A percentile compares a stretch with the other conserved stretches of the same genome.
Evolutionary conservation across 2,888 invertebrate genomes (phyloP).

Genomic region (Diogma glabrata): DNA sequence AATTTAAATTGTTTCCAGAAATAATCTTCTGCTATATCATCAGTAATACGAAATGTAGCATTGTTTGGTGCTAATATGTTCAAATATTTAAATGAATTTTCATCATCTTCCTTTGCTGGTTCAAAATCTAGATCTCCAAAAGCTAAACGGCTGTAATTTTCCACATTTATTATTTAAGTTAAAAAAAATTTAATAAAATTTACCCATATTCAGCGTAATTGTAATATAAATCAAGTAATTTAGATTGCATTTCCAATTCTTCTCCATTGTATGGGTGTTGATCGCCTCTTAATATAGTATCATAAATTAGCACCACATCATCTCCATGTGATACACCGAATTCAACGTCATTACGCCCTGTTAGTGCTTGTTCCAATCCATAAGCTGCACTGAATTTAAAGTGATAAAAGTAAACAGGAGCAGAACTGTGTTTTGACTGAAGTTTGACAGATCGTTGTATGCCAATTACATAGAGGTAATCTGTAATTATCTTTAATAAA

Average conservation of each 20-base stretch:
- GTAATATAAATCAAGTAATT: slow-evolving; percentile 5
- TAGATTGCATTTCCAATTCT: background rate
- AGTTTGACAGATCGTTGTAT: slow-evolving; percentile 47
- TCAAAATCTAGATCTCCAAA: background rate
- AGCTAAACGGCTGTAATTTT: background rate
- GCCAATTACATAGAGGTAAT: slow-evolving; percentile 49
- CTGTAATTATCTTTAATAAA: slow-evolving; percentile 55
- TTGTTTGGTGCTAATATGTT: background rate
- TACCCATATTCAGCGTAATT: background rate
- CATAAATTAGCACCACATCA: slow-evolving; percentile 40
- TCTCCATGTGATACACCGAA: slow-evolving; percentile 55
- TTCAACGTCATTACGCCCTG: slow-evolving; percentile 34
- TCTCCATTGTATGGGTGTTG: background rate
- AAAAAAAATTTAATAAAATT: background rate
- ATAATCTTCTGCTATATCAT: slow-evolving; percentile 2
- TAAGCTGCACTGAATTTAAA: slow-evolving; percentile 47
- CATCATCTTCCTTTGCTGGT: background rate
- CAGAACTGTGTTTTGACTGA: slow-evolving; percentile 43
- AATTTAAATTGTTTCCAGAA: background rate
- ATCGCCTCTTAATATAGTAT: background rate
- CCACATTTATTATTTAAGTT: background rate
- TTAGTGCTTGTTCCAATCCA: slow-evolving; percentile 45
- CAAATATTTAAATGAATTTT: background rate
- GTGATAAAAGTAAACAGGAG: slow-evolving; percentile 53
- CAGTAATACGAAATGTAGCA: background rate